Evolutionary conservation across 2,797 vertebrate genomes (phyloP), one percentile per base, ranked within the genome.

Genomic region (Cynopterus sphinx): DNA sequence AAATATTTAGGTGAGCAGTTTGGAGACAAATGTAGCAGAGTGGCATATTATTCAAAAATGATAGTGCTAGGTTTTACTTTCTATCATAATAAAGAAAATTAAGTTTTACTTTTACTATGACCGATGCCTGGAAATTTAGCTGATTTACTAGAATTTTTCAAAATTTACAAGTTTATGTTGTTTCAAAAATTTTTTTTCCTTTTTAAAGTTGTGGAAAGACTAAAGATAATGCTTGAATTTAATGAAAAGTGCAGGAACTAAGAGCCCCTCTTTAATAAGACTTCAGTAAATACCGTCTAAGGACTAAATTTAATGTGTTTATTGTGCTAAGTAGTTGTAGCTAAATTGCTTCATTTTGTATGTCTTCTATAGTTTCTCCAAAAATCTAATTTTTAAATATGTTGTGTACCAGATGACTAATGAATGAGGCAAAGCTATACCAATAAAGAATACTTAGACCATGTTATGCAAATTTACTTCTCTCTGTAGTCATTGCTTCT

Each of bases 261-360:
- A 49, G 19, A 90, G 61, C 36, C 3, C 33, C 17, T 57, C 17
- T 53, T 39, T 94, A 65, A 28, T 68, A 92, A 84, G 55, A 59
- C 65, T 87, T 83, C 9, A 78, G 87, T 84, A 84, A 68, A 3
- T n/a, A 57, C 53, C 70, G 81, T 84, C 75, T 43, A 90, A 92
- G n/a, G 61, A 55, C 86, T 90, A 90, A 79, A 87, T 84, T 90
- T 90, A 94, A n/a, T 43, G 59, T 71, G 24, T 70, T 51, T 9
- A 9, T 95, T 87, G 13, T 16, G 68, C n/a, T 78, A 83, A 82
- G 61, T 24, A 39, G 51, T 63, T 78, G 24, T 77, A 87, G n/a
- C 65, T 73, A 78, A 84, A 67, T 49, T 49, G 13, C 46, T 87
- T 94, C 39, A 49, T 26, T 43, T 91, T 79, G 31, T 55, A 43